These are phyloP conservation scores for Centrocercus urophasianus DNA, from an alignment of 2,113 vertebrate species.

Conservation along the genomic window DNA sequence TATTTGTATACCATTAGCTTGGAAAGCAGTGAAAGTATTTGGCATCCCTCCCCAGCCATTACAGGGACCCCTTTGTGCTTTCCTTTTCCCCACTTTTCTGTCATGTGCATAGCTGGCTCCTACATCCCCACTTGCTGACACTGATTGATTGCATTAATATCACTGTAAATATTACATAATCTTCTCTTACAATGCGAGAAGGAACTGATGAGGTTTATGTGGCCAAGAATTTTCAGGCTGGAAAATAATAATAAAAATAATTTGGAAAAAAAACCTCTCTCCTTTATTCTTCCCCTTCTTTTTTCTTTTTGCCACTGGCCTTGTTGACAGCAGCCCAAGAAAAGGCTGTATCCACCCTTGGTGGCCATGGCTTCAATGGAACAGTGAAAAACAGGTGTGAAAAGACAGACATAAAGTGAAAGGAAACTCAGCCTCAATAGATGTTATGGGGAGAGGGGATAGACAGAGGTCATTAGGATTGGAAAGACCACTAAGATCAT, in stretches of 20 bases:
- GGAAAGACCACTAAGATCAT: too few relatives aligned
- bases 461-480: too few relatives aligned
- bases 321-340: background rate
- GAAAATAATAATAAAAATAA: constrained; percentile 38
- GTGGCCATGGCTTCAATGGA: background rate
- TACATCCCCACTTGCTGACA: constrained; percentile 52
- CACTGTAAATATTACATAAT: constrained; percentile 75
- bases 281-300: background rate
- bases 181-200: constrained; percentile 49
- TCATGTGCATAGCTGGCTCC: constrained; percentile 29
- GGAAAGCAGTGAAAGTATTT: constrained; percentile 64
- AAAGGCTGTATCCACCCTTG: background rate
- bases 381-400: background rate
- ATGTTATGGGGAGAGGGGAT: too few relatives aligned
- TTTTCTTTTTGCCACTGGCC: background rate
- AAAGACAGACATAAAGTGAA: rapidly evolving
- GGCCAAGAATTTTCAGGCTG: constrained; percentile 47
- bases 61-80: constrained; percentile 75
- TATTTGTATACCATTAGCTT: constrained; percentile 59
- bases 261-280: background rate
- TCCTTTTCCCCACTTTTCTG: constrained; percentile 55
- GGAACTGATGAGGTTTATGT: constrained; percentile 45
- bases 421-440: background rate
- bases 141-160: constrained; percentile 78
- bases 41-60: constrained; percentile 62